Percentiles rank a stretch among this genome's conserved stretches.
Conservation (phyloP, 1,140 invertebrate genomes). For the Littorina saxatilis region DNA sequence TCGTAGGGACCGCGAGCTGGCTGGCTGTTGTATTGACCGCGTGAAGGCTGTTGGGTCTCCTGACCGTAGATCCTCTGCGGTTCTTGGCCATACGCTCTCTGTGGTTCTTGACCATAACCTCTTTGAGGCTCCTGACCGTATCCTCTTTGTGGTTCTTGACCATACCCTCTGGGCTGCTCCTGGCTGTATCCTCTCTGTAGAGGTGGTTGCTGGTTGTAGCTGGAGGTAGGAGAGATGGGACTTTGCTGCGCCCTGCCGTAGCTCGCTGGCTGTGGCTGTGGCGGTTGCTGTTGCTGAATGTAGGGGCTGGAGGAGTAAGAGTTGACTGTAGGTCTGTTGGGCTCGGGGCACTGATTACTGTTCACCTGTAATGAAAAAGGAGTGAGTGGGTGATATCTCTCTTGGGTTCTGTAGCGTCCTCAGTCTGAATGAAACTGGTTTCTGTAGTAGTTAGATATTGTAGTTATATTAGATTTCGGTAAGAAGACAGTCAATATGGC, state of each 20-base stretch:
- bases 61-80: no score
- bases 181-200: slow-evolving; percentile 9
- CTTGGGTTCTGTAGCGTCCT: no score
- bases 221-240: slow-evolving; percentile 14
- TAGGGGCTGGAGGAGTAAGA: slow-evolving; percentile 22
- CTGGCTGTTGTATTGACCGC: background rate
- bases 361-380: background rate
- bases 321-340: background rate
- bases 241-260: slow-evolving; percentile 14
- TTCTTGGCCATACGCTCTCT: background rate
- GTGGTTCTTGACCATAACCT: background rate
- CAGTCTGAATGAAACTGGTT: no score
- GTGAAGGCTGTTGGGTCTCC: background rate
- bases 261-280: background rate
- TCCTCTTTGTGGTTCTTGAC: background rate
- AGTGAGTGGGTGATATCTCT: no score
- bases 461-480: no score
- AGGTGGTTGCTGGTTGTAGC: slow-evolving; percentile 11
- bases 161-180: background rate
- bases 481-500: no score
- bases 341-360: slow-evolving; percentile 30
- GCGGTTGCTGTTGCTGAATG: background rate
- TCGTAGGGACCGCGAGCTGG: background rate
- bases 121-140: slow-evolving; percentile 8
- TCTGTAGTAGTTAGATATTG: no score